Evolutionary conservation across 2,888 invertebrate species (phyloP), one percentile per base, ranked within the genome.

Genomic region (Stratiomys singularior): DNA sequence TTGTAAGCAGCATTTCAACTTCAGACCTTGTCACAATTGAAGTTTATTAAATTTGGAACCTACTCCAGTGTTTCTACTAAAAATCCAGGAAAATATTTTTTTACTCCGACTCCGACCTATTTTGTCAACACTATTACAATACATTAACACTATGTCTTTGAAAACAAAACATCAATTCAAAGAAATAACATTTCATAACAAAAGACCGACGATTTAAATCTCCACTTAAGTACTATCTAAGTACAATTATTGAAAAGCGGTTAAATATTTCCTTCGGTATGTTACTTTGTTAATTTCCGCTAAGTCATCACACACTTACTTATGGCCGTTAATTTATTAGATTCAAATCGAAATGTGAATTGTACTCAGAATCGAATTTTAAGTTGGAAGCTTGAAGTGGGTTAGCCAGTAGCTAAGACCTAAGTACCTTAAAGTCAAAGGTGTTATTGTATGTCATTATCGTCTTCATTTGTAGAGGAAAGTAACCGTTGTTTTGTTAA

Each of bases 21-120:
- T n/a, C n/a, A n/a, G n/a, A n/a, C n/a, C n/a, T n/a, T n/a, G n/a
- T n/a, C n/a, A n/a, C n/a, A n/a, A n/a, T n/a, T n/a, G n/a, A n/a
- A n/a, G n/a, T n/a, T n/a, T n/a, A n/a, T n/a, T n/a, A n/a, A n/a
- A n/a, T n/a, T n/a, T n/a, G n/a, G n/a, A 67, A 86, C 86, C 30
- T 85, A 85, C 77, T 82, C 84, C 11, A 60, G 79, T 11, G 52
- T 79, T 15, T 30, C 76, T 56, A 66, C 67, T 44, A 23, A 37
- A 21, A 56, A 74, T 28, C 15, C n/a, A 4, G 72, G 30, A 30
- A 30, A 30, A 18, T 28, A 18, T n/a, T 0, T 11, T 0, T 9
- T 15, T 44, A 11, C 46, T 56, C 18, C 18, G 13, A 15, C n/a
- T n/a, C 9, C 37, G 9, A 37, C 9, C 37, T 37, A 37, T 37